A percentile compares a stretch with the other conserved stretches of the same genome.
Evolutionary conservation across 2,888 invertebrate genomes (phyloP).

Genomic region (Caenorhabditis angaria): DNA sequence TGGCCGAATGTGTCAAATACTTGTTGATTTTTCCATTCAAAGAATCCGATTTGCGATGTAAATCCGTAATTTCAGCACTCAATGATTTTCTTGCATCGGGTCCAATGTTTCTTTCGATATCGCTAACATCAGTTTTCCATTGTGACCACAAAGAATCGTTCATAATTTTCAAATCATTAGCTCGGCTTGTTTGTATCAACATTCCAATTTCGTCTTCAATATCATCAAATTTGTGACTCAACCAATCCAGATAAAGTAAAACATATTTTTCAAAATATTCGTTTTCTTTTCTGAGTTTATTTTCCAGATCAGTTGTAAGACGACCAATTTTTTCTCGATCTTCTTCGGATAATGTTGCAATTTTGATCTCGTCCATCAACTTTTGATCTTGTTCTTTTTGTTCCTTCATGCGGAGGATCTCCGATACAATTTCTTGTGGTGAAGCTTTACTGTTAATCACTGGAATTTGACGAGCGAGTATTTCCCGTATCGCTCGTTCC

Average conservation of each 20-base stretch:
- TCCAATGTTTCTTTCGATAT: constrained; percentile 49
- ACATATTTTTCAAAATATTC: constrained; percentile 34
- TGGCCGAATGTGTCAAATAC: constrained; percentile 49
- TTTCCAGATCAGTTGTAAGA: constrained; percentile 35
- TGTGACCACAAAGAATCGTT: constrained; percentile 40
- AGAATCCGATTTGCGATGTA: constrained; percentile 50
- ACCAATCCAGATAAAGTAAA: constrained; percentile 45
- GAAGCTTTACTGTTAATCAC: constrained; percentile 21
- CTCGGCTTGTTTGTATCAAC: constrained; percentile 45
- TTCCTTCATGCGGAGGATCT: constrained; percentile 52
- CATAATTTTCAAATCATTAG: constrained; percentile 43
- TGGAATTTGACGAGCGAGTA: constrained; percentile 24
- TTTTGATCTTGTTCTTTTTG: constrained; percentile 43
- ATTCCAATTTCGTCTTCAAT: constrained; percentile 48
- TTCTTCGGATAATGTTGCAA: constrained; percentile 34
- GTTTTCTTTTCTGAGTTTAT: constrained; percentile 27
- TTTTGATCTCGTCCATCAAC: constrained; percentile 55
- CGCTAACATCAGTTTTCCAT: constrained; percentile 54
- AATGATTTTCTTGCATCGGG: constrained; percentile 36
- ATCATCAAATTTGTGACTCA: constrained; percentile 46
- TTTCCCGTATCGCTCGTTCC: constrained; percentile 39
- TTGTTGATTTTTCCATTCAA: constrained; percentile 54
- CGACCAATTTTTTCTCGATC: constrained; percentile 33
- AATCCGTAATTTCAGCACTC: constrained; percentile 54
- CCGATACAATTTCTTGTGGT: constrained; percentile 32